phyloP scores from a whole-genome alignment of 2,797 vertebrate genomes.

The Peromyscus aztecus region DNA sequence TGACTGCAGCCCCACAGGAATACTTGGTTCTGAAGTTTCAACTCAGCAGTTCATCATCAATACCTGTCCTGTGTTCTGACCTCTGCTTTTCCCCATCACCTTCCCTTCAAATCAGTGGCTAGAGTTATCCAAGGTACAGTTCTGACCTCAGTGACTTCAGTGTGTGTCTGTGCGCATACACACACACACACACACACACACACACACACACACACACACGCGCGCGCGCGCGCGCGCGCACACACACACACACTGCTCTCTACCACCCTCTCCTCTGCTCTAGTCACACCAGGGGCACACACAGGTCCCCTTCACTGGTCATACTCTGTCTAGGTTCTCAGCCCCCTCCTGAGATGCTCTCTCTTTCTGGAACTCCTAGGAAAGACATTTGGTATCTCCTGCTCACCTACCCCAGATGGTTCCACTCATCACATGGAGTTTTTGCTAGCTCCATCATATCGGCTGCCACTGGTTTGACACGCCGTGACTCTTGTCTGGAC shows the following conservation, averaged over 20 bases:
- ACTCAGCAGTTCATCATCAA: not conserved
- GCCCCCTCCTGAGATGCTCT: not conserved
- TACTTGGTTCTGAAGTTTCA: not conserved
- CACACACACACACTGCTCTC: too few relatives aligned
- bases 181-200: not conserved
- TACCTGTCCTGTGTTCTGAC: not conserved
- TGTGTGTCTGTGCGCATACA: too few relatives aligned
- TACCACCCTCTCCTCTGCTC: too few relatives aligned
- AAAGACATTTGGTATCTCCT: not conserved
- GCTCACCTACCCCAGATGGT: not conserved
- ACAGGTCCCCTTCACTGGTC: rapidly evolving
- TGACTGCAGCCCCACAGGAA: not conserved
- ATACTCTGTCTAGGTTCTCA: not conserved
- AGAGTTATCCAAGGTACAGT: not conserved
- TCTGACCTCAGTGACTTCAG: not conserved
- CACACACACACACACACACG: not conserved
- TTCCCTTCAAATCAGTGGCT: not conserved
- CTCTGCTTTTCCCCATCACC: not conserved
- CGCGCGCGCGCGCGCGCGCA: too few relatives aligned
- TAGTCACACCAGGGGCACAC: not conserved
- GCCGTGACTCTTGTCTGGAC: not conserved
- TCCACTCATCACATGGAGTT: not conserved
- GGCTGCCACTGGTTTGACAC: not conserved
- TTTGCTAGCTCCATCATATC: not conserved
- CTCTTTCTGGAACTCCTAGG: not conserved